Evolutionary conservation across 2,797 vertebrate species (phyloP).

Genomic region (Adelosebastes latens): DNA sequence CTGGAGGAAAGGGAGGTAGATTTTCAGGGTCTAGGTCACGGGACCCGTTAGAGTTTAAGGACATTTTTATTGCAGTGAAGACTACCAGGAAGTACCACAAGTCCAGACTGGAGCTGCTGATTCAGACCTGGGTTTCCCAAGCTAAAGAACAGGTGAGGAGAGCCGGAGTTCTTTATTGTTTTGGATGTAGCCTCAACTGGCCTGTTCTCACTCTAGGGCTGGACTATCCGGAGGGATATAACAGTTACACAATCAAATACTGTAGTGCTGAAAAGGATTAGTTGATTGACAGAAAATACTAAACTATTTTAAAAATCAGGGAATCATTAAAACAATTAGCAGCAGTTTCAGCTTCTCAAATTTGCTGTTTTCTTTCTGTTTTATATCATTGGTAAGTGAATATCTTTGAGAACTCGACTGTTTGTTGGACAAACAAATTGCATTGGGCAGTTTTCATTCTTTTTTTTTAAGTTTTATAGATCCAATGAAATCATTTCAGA

Average conservation of each 20-base stretch:
- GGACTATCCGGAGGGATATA: background rate
- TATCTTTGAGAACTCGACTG: too few species aligned
- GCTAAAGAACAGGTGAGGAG: constrained; percentile 87
- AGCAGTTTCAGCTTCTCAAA: background rate
- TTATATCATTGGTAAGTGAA: too few species aligned
- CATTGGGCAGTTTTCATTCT: too few species aligned
- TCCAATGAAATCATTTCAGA: too few species aligned
- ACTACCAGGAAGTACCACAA: constrained; percentile 94
- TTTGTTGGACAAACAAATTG: too few species aligned
- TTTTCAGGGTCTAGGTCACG: constrained; percentile 29
- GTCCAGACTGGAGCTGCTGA: constrained; percentile 89
- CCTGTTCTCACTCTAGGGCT: background rate
- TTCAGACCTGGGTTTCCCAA: constrained; percentile 93
- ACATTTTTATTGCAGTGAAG: constrained; percentile 96
- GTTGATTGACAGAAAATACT: background rate
- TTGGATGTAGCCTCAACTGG: background rate
- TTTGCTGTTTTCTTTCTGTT: background rate
- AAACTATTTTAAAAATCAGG: background rate
- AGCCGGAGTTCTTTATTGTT: background rate
- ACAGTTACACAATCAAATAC: background rate
- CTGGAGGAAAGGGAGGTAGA: background rate
- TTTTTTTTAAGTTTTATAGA: too few species aligned
- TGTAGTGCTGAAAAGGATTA: background rate
- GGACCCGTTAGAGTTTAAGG: constrained; percentile 83
- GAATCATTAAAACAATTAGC: background rate